A percentile compares a stretch with the other conserved stretches of the same genome.
These are phyloP conservation scores for Siniperca knerii DNA, from an alignment of 2,113 vertebrate species.

Conservation along the genomic window DNA sequence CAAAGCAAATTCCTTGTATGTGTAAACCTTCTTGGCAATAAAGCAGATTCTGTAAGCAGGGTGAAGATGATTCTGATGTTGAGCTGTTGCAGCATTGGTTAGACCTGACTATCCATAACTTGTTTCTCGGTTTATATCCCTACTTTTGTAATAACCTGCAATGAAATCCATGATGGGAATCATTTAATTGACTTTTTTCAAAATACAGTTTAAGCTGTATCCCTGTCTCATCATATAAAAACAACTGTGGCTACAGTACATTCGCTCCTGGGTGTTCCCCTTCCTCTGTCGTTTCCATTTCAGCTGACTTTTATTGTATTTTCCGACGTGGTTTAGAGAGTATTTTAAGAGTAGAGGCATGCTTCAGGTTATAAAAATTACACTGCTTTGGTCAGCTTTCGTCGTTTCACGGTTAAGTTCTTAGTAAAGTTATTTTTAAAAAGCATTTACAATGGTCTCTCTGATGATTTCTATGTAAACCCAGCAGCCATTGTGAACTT, in stretches of 20 bases:
- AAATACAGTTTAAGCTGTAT: not conserved
- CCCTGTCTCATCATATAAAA: not conserved
- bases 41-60: no score
- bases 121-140: not conserved
- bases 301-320: not conserved
- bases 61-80: no score
- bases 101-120: not conserved
- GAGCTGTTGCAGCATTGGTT: not conserved
- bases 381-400: not conserved
- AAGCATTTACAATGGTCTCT: not conserved
- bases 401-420: not conserved
- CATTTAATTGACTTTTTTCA: not conserved
- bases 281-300: not conserved
- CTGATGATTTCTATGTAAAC: not conserved
- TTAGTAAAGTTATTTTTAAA: slow-evolving; percentile 7
- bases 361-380: not conserved
- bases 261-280: not conserved
- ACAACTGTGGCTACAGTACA: not conserved
- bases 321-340: not conserved
- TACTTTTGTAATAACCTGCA: not conserved
- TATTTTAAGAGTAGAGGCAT: not conserved
- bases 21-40: no score
- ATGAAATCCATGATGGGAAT: not conserved
- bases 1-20: no score
- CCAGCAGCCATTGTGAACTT: not conserved